Conservation (phyloP, 2,797 vertebrate genomes). For the Lithobates sylvaticus region DNA sequence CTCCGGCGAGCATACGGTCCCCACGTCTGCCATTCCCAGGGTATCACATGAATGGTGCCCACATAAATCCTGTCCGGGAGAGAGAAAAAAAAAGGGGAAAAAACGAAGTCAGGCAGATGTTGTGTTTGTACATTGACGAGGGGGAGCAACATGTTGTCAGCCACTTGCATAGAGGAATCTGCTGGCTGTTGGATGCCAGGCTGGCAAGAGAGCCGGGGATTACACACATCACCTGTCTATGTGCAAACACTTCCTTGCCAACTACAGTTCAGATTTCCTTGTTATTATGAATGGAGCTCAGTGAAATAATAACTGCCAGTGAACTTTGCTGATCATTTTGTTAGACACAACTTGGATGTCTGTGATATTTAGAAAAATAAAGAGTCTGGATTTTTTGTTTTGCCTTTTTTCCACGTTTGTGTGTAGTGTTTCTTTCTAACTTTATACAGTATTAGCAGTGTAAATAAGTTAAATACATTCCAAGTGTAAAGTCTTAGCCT, state of each 20-base stretch:
- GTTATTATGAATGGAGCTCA: neutral
- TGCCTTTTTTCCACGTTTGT: neutral
- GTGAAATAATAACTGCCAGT: neutral
- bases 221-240: constrained; percentile 65
- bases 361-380: too few species aligned
- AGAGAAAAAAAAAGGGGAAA: constrained; percentile 52
- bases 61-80: constrained; percentile 90
- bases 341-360: too few species aligned
- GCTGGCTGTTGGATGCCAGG: constrained; percentile 9
- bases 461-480: too few species aligned
- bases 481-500: too few species aligned
- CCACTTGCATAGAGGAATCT: constrained; percentile 52
- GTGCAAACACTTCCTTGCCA: constrained; percentile 19
- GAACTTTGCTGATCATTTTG: too few species aligned
- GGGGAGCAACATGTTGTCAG: constrained; percentile 65
- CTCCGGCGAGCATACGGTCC: constrained; percentile 96
- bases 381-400: neutral
- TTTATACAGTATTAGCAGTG: too few species aligned
- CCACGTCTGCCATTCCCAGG: constrained; percentile 98
- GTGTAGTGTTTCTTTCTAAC: too few species aligned
- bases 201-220: constrained; percentile 54
- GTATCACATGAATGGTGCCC: constrained; percentile 99
- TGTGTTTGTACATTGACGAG: constrained; percentile 65
- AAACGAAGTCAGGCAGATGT: constrained; percentile 68
- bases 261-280: constrained; percentile 1